Percentiles rank a stretch among this genome's conserved stretches.
Evolutionary conservation across 1,140 invertebrate genomes (phyloP).

Genomic region (Ips typographus): DNA sequence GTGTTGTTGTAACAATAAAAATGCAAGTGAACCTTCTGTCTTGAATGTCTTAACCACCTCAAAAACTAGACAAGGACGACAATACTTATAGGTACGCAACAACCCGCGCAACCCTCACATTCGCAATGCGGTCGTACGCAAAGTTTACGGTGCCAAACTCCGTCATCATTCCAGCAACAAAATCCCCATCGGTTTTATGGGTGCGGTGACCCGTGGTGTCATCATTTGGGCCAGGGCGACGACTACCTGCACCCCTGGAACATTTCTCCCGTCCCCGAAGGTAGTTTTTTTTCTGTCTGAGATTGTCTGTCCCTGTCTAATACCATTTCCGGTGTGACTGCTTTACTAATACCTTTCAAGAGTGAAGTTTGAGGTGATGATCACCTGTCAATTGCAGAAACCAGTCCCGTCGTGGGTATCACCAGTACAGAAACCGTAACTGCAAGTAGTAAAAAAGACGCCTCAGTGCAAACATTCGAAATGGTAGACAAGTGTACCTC

Average conservation of each 20-base stretch:
- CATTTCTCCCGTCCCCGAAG: constrained; percentile 54
- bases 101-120: no score
- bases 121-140: constrained; percentile 39
- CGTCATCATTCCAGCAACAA: constrained; percentile 36
- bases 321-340: no score
- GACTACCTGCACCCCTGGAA: constrained; percentile 36
- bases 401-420: background rate
- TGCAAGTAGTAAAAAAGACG: constrained; percentile 50
- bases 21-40: no score
- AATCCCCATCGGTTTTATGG: constrained; percentile 36
- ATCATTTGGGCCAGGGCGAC: constrained; percentile 46
- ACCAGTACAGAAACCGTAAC: constrained; percentile 6
- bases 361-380: no score
- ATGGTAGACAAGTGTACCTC: constrained; percentile 52
- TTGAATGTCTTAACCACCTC: no score
- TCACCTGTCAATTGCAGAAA: no score
- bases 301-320: no score
- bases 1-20: no score
- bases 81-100: no score
- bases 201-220: constrained; percentile 52
- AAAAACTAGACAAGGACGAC: no score
- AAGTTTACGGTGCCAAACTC: constrained; percentile 50
- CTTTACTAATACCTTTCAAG: no score
- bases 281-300: background rate
- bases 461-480: constrained; percentile 59